phyloP scores from a whole-genome alignment of 1,140 invertebrate species.

The Caenorhabditis latens region DNA sequence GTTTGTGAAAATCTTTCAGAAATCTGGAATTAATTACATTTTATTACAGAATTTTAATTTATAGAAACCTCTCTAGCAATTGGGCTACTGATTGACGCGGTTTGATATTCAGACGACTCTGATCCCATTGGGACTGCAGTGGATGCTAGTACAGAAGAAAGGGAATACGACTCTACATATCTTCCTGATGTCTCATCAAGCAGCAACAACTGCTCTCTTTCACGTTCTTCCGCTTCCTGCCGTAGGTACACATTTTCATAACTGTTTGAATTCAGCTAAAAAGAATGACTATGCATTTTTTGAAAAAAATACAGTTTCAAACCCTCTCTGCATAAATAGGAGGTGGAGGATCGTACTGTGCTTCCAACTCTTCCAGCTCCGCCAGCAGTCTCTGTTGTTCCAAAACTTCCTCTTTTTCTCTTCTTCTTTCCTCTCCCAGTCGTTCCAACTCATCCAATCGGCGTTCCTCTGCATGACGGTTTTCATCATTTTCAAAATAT shows the following conservation, averaged over 20 bases:
- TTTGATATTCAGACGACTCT: background rate
- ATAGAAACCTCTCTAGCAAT: background rate
- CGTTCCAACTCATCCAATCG: background rate
- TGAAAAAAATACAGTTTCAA: too few species aligned
- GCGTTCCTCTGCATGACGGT: background rate
- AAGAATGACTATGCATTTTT: too few species aligned
- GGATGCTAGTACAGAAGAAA: background rate
- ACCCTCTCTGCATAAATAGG: too few species aligned
- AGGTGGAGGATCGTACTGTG: too few species aligned
- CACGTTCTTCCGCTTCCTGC: background rate
- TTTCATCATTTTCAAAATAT: constrained; percentile 18
- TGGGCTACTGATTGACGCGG: constrained; percentile 9
- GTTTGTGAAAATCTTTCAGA: background rate
- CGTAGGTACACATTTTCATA: background rate
- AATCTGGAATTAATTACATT: background rate
- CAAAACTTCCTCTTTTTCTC: too few species aligned
- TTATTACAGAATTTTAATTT: too few species aligned
- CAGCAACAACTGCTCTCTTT: background rate
- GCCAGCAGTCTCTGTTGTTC: too few species aligned
- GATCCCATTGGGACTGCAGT: background rate
- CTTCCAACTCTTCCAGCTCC: too few species aligned
- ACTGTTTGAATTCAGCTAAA: background rate
- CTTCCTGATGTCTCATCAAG: background rate
- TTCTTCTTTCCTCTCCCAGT: too few species aligned
- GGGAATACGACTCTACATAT: background rate